A percentile compares a stretch with the other conserved stretches of the same genome.
phyloP scores from a whole-genome alignment of 1,140 invertebrate genomes.

The Lethrus apterus region DNA sequence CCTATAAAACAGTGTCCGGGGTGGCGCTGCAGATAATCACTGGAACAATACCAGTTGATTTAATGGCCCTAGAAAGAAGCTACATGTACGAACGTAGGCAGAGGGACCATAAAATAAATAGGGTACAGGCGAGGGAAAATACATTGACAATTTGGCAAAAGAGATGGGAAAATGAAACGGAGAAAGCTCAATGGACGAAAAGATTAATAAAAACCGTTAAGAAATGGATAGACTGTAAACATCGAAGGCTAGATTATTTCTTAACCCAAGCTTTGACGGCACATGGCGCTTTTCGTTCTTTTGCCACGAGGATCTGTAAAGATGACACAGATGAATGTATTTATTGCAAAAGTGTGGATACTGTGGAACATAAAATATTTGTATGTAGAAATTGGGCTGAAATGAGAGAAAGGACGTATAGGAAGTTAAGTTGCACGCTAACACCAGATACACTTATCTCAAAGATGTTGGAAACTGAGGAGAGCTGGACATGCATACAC shows the following conservation, averaged over 20 bases:
- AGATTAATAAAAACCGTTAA: constrained; percentile 8
- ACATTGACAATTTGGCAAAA: constrained; percentile 13
- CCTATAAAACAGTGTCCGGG: constrained; percentile 15
- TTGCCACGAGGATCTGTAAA: background rate
- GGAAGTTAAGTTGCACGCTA: too few species aligned
- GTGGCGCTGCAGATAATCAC: constrained; percentile 15
- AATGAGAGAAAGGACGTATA: too few species aligned
- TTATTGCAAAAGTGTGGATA: too few species aligned
- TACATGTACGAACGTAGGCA: background rate
- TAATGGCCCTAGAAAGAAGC: constrained; percentile 8
- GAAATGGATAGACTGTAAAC: constrained; percentile 10
- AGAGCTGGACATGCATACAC: too few species aligned
- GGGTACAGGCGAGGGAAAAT: background rate
- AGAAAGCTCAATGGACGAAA: constrained; percentile 16
- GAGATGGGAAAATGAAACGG: constrained; percentile 8
- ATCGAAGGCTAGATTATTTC: constrained; percentile 6
- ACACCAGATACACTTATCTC: too few species aligned
- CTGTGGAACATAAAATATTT: too few species aligned
- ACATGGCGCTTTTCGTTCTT: constrained; percentile 9
- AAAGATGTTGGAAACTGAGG: too few species aligned
- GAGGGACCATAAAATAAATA: background rate
- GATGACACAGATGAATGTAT: background rate
- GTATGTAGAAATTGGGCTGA: too few species aligned
- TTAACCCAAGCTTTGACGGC: constrained; percentile 12
- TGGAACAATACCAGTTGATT: constrained; percentile 11